Evolutionary conservation across 1,140 invertebrate genomes (phyloP).

Genomic region (Heterodera carotae): DNA sequence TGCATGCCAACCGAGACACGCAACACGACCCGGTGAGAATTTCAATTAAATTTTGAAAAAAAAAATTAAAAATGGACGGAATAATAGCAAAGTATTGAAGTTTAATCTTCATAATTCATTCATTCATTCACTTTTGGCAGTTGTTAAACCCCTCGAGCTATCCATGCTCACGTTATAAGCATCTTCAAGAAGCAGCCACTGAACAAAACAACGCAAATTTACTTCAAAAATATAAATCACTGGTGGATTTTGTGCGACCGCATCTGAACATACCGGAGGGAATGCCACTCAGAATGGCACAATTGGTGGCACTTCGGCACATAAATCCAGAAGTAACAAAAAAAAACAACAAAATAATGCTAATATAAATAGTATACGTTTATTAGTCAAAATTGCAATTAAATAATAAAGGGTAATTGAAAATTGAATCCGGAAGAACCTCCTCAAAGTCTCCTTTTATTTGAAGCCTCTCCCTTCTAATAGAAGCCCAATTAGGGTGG

Average conservation of each 20-base stretch:
- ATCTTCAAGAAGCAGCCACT: background rate
- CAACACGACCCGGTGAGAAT: slow-evolving; percentile 29
- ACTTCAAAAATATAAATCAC: background rate
- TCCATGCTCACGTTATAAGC: background rate
- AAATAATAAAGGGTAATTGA: no score
- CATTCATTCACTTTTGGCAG: background rate
- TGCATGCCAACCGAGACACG: slow-evolving; percentile 21
- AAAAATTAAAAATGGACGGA: no score
- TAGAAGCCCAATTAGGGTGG: no score
- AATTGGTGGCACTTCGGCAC: slow-evolving; percentile 2
- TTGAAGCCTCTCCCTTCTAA: no score
- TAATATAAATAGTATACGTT: no score
- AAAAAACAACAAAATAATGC: no score
- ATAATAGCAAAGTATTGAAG: no score
- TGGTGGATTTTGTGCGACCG: background rate
- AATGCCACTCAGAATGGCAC: background rate
- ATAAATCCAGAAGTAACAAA: slow-evolving; percentile 4
- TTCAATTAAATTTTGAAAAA: no score
- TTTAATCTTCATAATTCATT: no score
- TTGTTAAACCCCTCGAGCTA: background rate
- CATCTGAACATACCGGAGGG: background rate
- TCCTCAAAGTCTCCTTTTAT: no score
- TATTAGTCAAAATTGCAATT: no score
- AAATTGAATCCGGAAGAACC: background rate
- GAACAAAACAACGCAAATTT: background rate